These are phyloP conservation scores for Trisateles emortualis DNA, from an alignment of 2,888 invertebrate genomes.

Conservation along the genomic window DNA sequence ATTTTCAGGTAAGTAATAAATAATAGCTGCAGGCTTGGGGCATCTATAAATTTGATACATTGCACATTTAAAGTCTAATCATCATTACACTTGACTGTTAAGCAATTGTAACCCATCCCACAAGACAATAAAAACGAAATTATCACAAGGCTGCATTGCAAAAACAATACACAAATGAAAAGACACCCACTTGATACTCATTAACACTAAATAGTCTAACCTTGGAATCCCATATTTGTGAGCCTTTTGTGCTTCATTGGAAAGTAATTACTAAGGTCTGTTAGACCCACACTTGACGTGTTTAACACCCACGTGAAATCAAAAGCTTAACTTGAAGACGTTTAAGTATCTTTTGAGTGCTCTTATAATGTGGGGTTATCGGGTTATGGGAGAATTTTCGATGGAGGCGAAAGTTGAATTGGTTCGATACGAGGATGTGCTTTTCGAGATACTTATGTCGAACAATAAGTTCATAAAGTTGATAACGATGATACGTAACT, in stretches of 20 bases:
- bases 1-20: no score
- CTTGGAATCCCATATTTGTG: slow-evolving; percentile 51
- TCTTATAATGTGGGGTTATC: slow-evolving; percentile 50
- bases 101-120: slow-evolving; percentile 22
- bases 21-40: no score
- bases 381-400: slow-evolving; percentile 5
- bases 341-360: slow-evolving; percentile 63
- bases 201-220: slow-evolving; percentile 50
- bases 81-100: slow-evolving; percentile 10
- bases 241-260: slow-evolving; percentile 61
- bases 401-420: not conserved
- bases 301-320: slow-evolving; percentile 61
- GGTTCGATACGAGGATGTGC: not conserved
- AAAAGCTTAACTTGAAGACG: slow-evolving; percentile 59
- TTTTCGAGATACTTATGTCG: not conserved
- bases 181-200: slow-evolving; percentile 52
- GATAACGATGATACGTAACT: no score
- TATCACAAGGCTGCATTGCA: slow-evolving; percentile 37
- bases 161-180: slow-evolving; percentile 54
- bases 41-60: no score
- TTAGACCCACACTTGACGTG: slow-evolving; percentile 63
- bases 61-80: no score
- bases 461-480: not conserved
- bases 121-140: slow-evolving; percentile 45
- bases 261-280: slow-evolving; percentile 70